Evolutionary conservation across 2,888 invertebrate genomes (phyloP).

Genomic region (Phyto melanocephala): DNA sequence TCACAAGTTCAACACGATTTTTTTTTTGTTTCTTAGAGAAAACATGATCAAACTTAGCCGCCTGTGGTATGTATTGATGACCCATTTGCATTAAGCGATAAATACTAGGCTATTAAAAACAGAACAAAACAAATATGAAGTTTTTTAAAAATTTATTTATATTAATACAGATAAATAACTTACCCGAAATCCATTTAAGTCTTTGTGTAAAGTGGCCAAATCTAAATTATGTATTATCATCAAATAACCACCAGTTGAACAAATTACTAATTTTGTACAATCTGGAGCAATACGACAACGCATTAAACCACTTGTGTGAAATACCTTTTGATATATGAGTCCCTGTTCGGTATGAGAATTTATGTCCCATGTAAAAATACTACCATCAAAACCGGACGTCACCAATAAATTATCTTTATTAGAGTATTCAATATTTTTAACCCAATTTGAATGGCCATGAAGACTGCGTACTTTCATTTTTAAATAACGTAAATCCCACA

Average conservation of each 20-base stretch:
- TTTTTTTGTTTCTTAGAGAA: constrained; percentile 86
- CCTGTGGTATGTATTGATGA: constrained; percentile 88
- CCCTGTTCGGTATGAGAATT: constrained; percentile 90
- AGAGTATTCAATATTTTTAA: constrained; percentile 96
- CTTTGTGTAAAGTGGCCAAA: constrained; percentile 87
- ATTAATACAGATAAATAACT: constrained; percentile 55
- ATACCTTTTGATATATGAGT: constrained; percentile 88
- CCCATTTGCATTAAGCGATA: constrained; percentile 94
- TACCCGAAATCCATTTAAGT: constrained; percentile 92
- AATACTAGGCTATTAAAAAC: constrained; percentile 87
- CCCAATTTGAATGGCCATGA: constrained; percentile 95
- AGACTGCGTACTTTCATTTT: constrained; percentile 87
- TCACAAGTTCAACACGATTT: constrained; percentile 93
- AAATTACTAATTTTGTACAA: constrained; percentile 91
- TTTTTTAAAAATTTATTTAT: not conserved
- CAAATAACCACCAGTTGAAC: constrained; percentile 93
- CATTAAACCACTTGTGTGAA: constrained; percentile 86
- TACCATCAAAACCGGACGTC: constrained; percentile 95
- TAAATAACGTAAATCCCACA: constrained; percentile 95
- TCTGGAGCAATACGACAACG: constrained; percentile 92
- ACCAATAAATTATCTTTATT: constrained; percentile 90
- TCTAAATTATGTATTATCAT: constrained; percentile 94
- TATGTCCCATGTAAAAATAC: constrained; percentile 96
- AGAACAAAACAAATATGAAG: not conserved
- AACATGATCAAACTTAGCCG: constrained; percentile 88